Percentiles rank a stretch among this genome's conserved stretches.
phyloP scores from a whole-genome alignment of 2,888 invertebrate genomes.

The Drosophila kambysellisi region DNA sequence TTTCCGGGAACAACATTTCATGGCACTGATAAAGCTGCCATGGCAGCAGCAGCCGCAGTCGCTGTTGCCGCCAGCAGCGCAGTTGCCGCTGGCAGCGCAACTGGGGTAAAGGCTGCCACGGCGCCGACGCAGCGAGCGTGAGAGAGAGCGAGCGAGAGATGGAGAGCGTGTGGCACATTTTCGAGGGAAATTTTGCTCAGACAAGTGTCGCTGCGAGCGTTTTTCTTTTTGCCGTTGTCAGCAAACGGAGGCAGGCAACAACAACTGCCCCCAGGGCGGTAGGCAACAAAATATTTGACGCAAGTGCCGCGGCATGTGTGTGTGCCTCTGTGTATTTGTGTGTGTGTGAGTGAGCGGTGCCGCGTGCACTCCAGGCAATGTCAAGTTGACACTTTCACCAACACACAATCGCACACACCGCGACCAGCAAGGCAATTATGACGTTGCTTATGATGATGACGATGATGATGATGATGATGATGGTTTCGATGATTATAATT shows the following conservation, averaged over 20 bases:
- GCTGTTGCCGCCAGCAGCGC: slow-evolving; percentile 22
- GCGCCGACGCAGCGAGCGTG: slow-evolving; percentile 24
- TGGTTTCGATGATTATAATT: slow-evolving; percentile 18
- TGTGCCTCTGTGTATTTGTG: slow-evolving; percentile 21
- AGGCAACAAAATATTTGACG: slow-evolving; percentile 78
- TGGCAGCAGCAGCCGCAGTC: slow-evolving; percentile 60
- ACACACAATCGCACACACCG: slow-evolving; percentile 47
- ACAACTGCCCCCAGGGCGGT: slow-evolving; percentile 65
- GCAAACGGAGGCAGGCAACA: slow-evolving; percentile 35
- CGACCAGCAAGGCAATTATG: slow-evolving; percentile 46
- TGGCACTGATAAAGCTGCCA: slow-evolving; percentile 82
- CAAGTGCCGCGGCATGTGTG: slow-evolving; percentile 52
- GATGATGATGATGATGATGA: slow-evolving; percentile 9
- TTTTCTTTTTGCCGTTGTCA: slow-evolving; percentile 57
- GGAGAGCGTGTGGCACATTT: slow-evolving; percentile 19
- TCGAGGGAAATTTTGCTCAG: slow-evolving; percentile 64
- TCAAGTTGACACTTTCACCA: slow-evolving; percentile 83
- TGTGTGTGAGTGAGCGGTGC: slow-evolving; percentile 65
- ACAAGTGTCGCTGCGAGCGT: slow-evolving; percentile 69
- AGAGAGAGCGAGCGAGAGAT: slow-evolving; percentile 18
- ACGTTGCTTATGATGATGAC: slow-evolving; percentile 7
- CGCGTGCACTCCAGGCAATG: slow-evolving; percentile 83
- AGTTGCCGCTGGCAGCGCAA: slow-evolving; percentile 39
- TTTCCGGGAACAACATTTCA: slow-evolving; percentile 81
- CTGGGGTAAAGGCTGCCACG: slow-evolving; percentile 38